phyloP scores from a whole-genome alignment of 2,113 vertebrate genomes.

The Hippocampus guttulatus region DNA sequence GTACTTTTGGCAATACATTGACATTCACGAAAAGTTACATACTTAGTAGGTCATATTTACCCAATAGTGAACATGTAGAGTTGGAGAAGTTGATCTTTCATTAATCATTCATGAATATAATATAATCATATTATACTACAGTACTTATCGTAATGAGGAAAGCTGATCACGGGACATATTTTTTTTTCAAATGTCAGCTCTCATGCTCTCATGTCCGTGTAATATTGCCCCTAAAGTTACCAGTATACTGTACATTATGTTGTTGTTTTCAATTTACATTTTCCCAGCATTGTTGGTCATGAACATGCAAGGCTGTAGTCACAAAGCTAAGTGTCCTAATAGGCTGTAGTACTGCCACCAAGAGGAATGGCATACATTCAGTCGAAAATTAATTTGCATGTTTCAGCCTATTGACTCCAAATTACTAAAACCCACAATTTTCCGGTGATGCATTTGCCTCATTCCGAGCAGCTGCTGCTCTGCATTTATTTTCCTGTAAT shows the following conservation, averaged over 20 bases:
- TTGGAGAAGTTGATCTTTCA: too few species aligned
- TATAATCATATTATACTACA: too few species aligned
- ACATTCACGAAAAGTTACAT: too few species aligned
- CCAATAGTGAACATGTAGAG: too few species aligned
- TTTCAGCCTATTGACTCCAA: slow-evolving; percentile 57
- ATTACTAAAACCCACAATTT: slow-evolving; percentile 39
- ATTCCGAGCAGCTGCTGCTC: slow-evolving; percentile 21
- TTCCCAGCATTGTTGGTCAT: background rate
- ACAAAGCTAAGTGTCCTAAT: background rate
- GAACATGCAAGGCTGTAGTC: background rate
- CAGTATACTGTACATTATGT: background rate
- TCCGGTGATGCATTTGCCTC: slow-evolving; percentile 34
- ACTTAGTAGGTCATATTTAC: too few species aligned
- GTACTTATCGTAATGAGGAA: too few species aligned
- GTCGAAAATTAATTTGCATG: slow-evolving; percentile 18
- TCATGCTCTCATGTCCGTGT: background rate
- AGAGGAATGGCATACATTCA: background rate
- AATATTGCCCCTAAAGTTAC: background rate
- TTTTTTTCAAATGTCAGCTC: too few species aligned
- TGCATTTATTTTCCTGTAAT: slow-evolving; percentile 18
- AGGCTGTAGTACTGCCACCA: background rate
- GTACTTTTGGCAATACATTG: too few species aligned
- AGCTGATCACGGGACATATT: too few species aligned
- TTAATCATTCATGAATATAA: too few species aligned
- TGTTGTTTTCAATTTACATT: background rate